These are phyloP conservation scores for Cebidichthys violaceus DNA, from an alignment of 2,113 vertebrate genomes.

Conservation along the genomic window DNA sequence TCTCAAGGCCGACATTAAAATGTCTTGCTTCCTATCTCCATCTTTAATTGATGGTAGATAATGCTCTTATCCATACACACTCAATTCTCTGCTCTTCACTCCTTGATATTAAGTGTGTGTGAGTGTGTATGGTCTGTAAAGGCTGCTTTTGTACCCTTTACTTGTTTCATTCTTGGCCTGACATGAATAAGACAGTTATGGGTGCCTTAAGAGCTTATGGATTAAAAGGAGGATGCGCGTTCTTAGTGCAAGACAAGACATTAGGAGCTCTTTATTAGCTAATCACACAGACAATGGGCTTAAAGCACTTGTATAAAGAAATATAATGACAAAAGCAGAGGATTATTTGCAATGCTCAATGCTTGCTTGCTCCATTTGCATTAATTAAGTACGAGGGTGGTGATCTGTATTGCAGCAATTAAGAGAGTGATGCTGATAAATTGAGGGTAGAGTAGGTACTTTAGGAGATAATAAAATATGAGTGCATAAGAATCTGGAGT, in stretches of 20 bases:
- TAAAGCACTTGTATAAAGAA: conserved; percentile 76
- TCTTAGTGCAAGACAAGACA: conserved; percentile 78
- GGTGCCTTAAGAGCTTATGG: conserved; percentile 80
- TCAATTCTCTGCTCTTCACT: conserved; percentile 70
- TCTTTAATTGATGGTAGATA: conserved; percentile 80
- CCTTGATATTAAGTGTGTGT: conserved; percentile 75
- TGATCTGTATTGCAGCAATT: conserved; percentile 60
- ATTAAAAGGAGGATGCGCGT: conserved; percentile 77
- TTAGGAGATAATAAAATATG: conserved; percentile 18
- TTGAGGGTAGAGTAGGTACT: conserved; percentile 11
- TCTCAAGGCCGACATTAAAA: conserved; percentile 78
- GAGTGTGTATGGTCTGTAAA: conserved; percentile 70
- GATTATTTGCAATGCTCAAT: conserved; percentile 44
- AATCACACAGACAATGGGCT: conserved; percentile 75
- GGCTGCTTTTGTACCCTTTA: conserved; percentile 71
- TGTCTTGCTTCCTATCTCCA: conserved; percentile 70
- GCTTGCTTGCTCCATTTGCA: conserved; percentile 60
- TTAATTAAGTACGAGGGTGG: conserved; percentile 70
- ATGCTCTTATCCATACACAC: conserved; percentile 70
- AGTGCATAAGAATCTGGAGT: conserved; percentile 5
- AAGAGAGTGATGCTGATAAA: conserved; percentile 62
- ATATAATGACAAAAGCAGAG: conserved; percentile 57
- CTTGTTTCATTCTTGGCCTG: conserved; percentile 67
- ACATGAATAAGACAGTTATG: conserved; percentile 72
- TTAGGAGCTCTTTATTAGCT: conserved; percentile 82